Evolutionary conservation across 2,113 vertebrate species (phyloP).

Genomic region (Corvus cornix): DNA sequence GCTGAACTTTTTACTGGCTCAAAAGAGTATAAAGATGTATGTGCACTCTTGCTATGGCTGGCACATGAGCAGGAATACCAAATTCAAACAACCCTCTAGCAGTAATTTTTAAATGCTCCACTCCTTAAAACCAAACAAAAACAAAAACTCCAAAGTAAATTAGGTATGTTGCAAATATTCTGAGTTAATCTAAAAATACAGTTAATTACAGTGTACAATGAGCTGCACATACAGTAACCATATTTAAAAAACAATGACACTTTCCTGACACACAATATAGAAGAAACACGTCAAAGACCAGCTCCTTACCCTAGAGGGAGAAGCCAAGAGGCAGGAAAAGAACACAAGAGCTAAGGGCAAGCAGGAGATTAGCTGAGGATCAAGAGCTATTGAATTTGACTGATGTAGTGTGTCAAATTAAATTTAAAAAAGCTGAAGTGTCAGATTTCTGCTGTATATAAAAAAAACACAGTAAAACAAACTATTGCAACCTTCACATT

Average conservation of each 20-base stretch:
- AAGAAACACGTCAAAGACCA: neutral
- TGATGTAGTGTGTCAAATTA: neutral
- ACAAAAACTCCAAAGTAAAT: neutral
- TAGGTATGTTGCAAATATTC: neutral
- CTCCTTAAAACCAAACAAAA: neutral
- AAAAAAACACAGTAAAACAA: neutral
- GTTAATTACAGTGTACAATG: neutral
- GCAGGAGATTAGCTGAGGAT: neutral
- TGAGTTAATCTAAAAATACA: neutral
- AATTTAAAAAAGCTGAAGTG: neutral
- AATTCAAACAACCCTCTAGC: neutral
- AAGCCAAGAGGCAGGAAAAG: neutral
- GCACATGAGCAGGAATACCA: neutral
- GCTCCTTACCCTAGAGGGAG: neutral
- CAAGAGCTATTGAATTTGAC: neutral
- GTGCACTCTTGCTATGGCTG: neutral
- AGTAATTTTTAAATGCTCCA: neutral
- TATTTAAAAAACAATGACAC: neutral
- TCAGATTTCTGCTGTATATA: neutral
- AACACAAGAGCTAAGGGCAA: neutral
- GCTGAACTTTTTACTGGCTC: neutral
- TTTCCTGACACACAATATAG: neutral
- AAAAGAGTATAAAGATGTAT: neutral
- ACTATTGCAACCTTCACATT: slow-evolving; percentile 12
- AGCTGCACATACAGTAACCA: neutral